Percentiles rank a stretch among this genome's conserved stretches.
These are phyloP conservation scores for Acholoe squamosa DNA, from an alignment of 2,888 invertebrate genomes.

Conservation along the genomic window DNA sequence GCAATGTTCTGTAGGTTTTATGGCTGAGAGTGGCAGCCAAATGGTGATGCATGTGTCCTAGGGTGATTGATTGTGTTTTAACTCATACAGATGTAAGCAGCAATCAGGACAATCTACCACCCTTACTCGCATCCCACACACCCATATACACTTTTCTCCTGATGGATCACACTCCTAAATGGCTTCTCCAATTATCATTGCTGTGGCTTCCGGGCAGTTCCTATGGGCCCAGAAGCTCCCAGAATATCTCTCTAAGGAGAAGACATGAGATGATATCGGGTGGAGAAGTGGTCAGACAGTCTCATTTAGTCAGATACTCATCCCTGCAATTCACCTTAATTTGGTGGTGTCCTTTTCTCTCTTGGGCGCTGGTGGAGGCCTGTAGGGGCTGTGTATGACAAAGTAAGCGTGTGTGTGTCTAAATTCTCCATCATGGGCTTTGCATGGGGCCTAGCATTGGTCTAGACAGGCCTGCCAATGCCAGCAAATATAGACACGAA, in stretches of 20 bases:
- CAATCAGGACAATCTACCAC: neutral
- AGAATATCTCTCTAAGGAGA: neutral
- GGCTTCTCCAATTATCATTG: neutral
- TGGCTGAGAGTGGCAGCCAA: neutral
- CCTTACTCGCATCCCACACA: neutral
- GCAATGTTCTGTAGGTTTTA: neutral
- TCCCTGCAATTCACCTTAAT: neutral
- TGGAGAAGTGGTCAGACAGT: neutral
- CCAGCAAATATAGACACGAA: neutral
- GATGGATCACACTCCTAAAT: neutral
- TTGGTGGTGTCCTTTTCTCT: neutral
- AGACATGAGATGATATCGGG: neutral
- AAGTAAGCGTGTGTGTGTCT: neutral
- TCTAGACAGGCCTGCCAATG: neutral
- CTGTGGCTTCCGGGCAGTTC: neutral
- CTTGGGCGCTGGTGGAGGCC: neutral
- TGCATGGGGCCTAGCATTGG: neutral
- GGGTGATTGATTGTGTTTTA: conserved; percentile 11
- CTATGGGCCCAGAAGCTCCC: neutral
- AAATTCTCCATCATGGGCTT: neutral
- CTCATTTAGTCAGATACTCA: neutral
- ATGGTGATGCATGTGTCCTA: neutral
- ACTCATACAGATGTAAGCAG: neutral
- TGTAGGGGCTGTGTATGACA: conserved; percentile 3
- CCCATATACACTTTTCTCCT: neutral